These are phyloP conservation scores for Cherax quadricarinatus DNA, from an alignment of 1,140 invertebrate genomes.

Conservation along the genomic window DNA sequence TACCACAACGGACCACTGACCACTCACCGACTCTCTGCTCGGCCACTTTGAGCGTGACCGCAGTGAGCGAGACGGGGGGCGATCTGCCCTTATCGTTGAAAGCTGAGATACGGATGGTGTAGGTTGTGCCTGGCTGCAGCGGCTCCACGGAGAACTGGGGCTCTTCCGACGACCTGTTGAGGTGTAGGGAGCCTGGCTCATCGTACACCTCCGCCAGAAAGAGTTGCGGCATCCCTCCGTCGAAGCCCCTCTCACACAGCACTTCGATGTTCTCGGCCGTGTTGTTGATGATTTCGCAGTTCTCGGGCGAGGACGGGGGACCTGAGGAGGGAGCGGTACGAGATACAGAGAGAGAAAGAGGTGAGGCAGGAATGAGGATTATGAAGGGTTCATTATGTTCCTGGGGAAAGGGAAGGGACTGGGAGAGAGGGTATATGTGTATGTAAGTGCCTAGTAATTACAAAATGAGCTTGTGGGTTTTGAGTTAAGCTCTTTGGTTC, in stretches of 20 bases:
- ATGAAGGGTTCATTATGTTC: not conserved
- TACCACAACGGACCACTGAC: not conserved
- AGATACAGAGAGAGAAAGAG: not conserved
- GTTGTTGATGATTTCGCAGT: slow-evolving; percentile 92
- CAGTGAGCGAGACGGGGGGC: slow-evolving; percentile 83
- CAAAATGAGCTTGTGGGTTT: not conserved
- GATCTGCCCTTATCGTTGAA: slow-evolving; percentile 89
- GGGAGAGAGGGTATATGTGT: not conserved
- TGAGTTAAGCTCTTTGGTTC: no score
- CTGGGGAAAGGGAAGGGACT: not conserved
- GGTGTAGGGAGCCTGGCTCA: slow-evolving; percentile 63
- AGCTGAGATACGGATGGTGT: slow-evolving; percentile 84
- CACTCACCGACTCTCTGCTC: slow-evolving; percentile 88
- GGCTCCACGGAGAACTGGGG: slow-evolving; percentile 72
- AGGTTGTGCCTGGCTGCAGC: slow-evolving; percentile 85
- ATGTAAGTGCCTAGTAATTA: not conserved
- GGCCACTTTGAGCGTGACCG: slow-evolving; percentile 86
- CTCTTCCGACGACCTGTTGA: slow-evolving; percentile 70
- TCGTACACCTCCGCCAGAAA: slow-evolving; percentile 86
- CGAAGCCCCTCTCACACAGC: slow-evolving; percentile 87
- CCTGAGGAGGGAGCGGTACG: slow-evolving; percentile 76
- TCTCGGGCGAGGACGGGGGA: slow-evolving; percentile 86
- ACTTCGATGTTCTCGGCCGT: slow-evolving; percentile 88
- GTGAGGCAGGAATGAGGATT: not conserved
- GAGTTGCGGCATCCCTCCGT: slow-evolving; percentile 89